Base-by-base conservation (phyloP, 1,140 invertebrate genomes). In the Saccostrea echinata region DNA sequence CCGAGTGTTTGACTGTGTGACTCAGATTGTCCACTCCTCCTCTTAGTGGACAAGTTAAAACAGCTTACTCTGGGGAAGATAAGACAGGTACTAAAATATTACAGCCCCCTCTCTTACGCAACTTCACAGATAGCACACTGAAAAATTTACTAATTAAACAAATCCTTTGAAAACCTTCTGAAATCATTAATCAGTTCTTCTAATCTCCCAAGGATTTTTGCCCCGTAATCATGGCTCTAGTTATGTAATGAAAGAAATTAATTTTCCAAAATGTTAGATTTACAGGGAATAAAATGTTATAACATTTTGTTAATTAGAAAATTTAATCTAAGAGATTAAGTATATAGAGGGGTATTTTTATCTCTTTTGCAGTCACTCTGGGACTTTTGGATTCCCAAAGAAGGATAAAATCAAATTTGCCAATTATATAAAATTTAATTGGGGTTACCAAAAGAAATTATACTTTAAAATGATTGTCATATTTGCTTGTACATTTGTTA, bases 251-350 rank as follows among this genome's bases (percentile, higher is more conserved):
- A 3, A 16, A 27, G 68, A 76, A 33, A 76, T 76, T 76, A 76
- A 76, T 76, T 43, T 76, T 76, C 68, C 68, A 76, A 76, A 76
- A 76, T 76, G 68, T 30, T 76, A 76, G 27, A 76, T 64, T 64
- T 21, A n/a, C 6, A 24, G 18, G 57, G n/a, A 64, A 64, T 64
- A 21, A 64, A 64, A 64, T 24, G 6, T 18, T n/a, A 18, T 64
- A 64, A 64, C 57, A 64, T 64, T 64, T 64, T 64, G 57, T 64
- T 64, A 64, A 64, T 64, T 64, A 64, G 8, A 64, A n/a, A 24
- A 24, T 64, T 64, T n/a, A 64, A 64, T 64, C 57, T 24, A 43
- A 43, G 1, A 43, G 43, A 43, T 43, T 9, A 43, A 2, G 43
- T 43, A 43, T 43, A 8, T 43, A 43, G 43, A 43, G 6, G 43